phyloP scores from a whole-genome alignment of 2,113 vertebrate species.

The Macaca mulatta region DNA sequence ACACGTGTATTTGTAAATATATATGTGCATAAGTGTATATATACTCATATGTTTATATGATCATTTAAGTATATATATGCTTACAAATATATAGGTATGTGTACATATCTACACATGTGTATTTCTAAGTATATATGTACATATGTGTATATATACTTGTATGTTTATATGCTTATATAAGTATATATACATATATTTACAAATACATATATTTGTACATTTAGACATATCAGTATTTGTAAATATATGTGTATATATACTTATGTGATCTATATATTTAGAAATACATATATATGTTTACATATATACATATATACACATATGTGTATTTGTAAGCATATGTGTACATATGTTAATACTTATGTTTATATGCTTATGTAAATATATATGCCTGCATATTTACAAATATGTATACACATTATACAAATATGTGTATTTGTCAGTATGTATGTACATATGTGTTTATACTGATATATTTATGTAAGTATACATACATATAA shows the following conservation, averaged over 20 bases:
- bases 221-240: neutral
- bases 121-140: neutral
- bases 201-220: neutral
- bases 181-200: neutral
- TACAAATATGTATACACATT: neutral
- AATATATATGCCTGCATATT: no score
- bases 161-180: neutral
- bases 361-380: neutral
- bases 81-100: no score
- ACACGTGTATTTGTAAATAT: neutral
- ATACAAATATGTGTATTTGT: no score
- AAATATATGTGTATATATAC: neutral
- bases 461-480: neutral
- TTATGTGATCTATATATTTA: no score
- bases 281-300: neutral
- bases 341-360: neutral
- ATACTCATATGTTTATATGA: neutral
- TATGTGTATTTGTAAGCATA: neutral
- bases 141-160: neutral
- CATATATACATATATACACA: no score
- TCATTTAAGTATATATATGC: neutral
- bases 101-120: no score
- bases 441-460: neutral
- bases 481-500: neutral
- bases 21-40: neutral